Evolutionary conservation across 92 coral and sea anemone genomes (phyloP).

Genomic region (Umimayanthus chanpuru): DNA sequence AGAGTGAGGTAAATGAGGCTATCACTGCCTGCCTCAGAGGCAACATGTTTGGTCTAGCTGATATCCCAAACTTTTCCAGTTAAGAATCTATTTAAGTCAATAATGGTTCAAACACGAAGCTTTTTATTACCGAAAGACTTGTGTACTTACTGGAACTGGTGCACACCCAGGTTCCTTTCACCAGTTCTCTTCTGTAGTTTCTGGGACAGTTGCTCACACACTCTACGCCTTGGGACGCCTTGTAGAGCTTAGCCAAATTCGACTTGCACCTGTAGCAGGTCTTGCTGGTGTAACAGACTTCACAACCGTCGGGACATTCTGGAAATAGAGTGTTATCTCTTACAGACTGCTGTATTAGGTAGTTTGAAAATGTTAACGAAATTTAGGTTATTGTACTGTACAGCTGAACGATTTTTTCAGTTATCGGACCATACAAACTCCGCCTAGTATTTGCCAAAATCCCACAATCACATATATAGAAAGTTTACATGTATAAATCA

Average conservation of each 20-base stretch:
- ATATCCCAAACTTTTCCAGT: too few relatives aligned
- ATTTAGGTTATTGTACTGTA: neutral
- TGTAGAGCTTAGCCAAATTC: conserved; percentile 32
- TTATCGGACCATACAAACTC: neutral
- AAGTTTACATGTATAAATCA: too few relatives aligned
- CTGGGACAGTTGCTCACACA: conserved; percentile 29
- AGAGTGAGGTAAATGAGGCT: too few relatives aligned
- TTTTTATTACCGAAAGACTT: neutral
- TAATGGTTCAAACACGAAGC: neutral
- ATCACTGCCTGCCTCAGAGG: too few relatives aligned
- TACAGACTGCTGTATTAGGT: neutral
- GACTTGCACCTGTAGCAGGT: conserved; percentile 30
- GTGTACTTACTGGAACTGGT: conserved; percentile 22
- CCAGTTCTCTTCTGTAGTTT: conserved; percentile 10
- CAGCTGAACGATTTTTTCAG: neutral
- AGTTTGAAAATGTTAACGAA: too few relatives aligned
- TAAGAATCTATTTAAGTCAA: too few relatives aligned
- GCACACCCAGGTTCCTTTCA: conserved; percentile 39
- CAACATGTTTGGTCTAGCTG: too few relatives aligned
- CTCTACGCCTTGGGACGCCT: conserved; percentile 19
- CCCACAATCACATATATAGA: too few relatives aligned
- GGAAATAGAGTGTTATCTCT: neutral
- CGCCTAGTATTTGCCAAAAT: too few relatives aligned
- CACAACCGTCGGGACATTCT: conserved; percentile 40
- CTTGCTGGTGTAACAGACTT: conserved; percentile 34